phyloP scores from a whole-genome alignment of 2,888 invertebrate genomes.

The Strigamia crassipes region DNA sequence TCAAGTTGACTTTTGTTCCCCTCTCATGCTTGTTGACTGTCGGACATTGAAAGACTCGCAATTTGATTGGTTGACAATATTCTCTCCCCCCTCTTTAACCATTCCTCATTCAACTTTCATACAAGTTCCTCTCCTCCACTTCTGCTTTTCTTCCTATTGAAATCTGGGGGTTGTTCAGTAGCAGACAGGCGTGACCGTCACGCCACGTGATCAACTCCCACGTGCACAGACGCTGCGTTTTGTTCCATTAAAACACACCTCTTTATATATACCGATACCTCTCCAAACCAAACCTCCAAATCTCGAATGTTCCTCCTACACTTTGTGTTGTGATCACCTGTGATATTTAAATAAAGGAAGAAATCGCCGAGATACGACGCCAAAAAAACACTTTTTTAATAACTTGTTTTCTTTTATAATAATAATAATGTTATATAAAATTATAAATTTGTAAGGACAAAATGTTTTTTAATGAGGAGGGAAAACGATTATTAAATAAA shows the following conservation, averaged over 20 bases:
- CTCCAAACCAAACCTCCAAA: neutral
- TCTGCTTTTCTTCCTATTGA: slow-evolving; percentile 33
- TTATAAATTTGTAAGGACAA: neutral
- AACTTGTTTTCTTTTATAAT: neutral
- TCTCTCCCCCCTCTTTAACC: slow-evolving; percentile 17
- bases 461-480: too few species aligned
- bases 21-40: slow-evolving; percentile 30
- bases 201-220: slow-evolving; percentile 33
- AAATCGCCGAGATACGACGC: neutral
- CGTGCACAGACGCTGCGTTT: slow-evolving; percentile 21
- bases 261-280: slow-evolving; percentile 16
- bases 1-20: slow-evolving; percentile 20
- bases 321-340: slow-evolving; percentile 31
- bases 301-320: slow-evolving; percentile 28
- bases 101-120: slow-evolving; percentile 24
- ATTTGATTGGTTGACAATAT: slow-evolving; percentile 33
- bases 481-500: neutral
- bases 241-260: slow-evolving; percentile 7
- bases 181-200: slow-evolving; percentile 33
- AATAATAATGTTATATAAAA: neutral
- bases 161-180: slow-evolving; percentile 34
- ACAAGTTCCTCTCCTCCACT: slow-evolving; percentile 33
- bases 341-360: slow-evolving; percentile 8
- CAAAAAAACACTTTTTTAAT: neutral
- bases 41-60: slow-evolving; percentile 31